Conservation (phyloP, 2,888 invertebrate genomes). For the Ophonus ardosiacus region DNA sequence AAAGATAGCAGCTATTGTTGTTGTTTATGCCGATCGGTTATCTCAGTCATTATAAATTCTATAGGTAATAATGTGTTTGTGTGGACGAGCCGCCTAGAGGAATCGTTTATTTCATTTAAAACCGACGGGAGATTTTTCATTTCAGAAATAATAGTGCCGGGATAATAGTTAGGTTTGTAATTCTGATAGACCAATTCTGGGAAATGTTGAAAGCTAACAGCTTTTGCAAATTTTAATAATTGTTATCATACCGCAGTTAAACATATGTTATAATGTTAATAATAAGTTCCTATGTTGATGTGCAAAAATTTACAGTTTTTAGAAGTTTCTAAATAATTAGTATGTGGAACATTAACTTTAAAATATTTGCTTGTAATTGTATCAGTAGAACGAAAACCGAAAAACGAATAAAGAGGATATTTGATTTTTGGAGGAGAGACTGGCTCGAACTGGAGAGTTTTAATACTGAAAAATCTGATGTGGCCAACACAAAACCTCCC, state of each 20-base stretch:
- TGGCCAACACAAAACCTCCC: too few relatives aligned
- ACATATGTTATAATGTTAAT: too few relatives aligned
- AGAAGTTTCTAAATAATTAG: too few relatives aligned
- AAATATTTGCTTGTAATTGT: too few relatives aligned
- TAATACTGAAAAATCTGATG: too few relatives aligned
- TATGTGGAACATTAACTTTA: too few relatives aligned
- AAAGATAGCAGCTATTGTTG: slow-evolving; percentile 31
- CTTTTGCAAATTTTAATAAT: not conserved
- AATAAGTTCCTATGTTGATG: too few relatives aligned
- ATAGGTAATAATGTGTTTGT: slow-evolving; percentile 48
- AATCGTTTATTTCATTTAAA: slow-evolving; percentile 34
- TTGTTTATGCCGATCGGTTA: slow-evolving; percentile 31
- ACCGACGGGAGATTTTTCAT: not conserved
- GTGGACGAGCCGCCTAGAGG: slow-evolving; percentile 35
- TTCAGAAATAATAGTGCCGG: not conserved
- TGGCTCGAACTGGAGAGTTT: too few relatives aligned
- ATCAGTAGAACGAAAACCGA: too few relatives aligned
- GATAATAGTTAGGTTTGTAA: not conserved
- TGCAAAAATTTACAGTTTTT: too few relatives aligned
- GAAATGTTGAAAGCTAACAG: not conserved
- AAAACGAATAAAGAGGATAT: too few relatives aligned
- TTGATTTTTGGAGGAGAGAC: too few relatives aligned
- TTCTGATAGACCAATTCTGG: not conserved
- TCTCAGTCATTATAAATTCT: slow-evolving; percentile 50
- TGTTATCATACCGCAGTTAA: not conserved